A percentile compares a stretch with the other conserved stretches of the same genome.
Evolutionary conservation across 2,113 vertebrate genomes (phyloP).

Genomic region (Toxotes chatareus): DNA sequence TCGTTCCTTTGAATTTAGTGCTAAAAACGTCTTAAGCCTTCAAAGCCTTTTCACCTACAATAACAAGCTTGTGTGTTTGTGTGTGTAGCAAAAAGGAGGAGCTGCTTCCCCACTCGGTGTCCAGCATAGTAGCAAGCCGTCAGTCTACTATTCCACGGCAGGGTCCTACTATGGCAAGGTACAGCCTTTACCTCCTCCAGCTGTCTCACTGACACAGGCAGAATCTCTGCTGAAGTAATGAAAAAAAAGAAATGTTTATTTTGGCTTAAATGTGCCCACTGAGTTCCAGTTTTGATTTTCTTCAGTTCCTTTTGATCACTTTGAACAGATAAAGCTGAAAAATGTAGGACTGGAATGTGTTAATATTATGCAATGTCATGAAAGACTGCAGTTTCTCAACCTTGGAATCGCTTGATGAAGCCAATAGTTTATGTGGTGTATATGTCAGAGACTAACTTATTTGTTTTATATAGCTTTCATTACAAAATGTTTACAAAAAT

Average conservation of each 20-base stretch:
- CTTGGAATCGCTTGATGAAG: neutral
- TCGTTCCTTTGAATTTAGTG: neutral
- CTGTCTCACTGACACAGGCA: neutral
- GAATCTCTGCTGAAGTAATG: neutral
- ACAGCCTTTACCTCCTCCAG: constrained; percentile 16
- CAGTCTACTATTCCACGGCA: neutral
- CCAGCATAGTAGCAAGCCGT: constrained; percentile 21
- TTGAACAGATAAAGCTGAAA: neutral
- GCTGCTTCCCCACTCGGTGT: constrained; percentile 12
- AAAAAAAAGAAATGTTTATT: neutral
- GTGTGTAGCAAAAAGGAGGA: constrained; percentile 40
- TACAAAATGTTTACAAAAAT: neutral
- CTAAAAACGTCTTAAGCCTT: neutral
- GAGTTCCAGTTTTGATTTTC: neutral
- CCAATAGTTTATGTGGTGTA: neutral
- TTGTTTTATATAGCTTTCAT: neutral
- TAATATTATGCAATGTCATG: neutral
- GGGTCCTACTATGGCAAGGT: constrained; percentile 36
- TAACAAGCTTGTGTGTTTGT: constrained; percentile 42
- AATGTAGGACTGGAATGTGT: neutral
- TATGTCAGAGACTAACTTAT: neutral
- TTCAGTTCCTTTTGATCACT: neutral
- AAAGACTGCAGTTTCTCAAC: neutral
- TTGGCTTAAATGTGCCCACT: neutral
- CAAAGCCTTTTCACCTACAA: neutral